phyloP scores from a whole-genome alignment of 1,140 invertebrate species.

The Drosophila punjabiensis region DNA sequence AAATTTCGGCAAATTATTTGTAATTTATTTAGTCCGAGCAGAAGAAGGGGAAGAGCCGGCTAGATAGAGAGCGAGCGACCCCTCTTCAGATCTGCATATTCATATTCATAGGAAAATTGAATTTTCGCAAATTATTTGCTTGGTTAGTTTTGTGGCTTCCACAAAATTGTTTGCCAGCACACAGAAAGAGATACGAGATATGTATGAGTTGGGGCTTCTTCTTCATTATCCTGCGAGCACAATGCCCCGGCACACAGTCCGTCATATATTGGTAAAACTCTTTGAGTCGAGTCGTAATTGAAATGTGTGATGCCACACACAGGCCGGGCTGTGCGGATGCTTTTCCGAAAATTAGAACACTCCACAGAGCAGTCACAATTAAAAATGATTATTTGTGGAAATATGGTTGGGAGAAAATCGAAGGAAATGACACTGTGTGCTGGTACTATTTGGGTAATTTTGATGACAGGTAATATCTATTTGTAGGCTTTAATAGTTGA shows the following conservation, averaged over 20 bases:
- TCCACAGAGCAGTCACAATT: conserved; percentile 9
- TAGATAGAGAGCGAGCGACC: neutral
- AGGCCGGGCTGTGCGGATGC: neutral
- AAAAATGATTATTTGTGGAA: conserved; percentile 18
- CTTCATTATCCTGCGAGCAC: conserved; percentile 73
- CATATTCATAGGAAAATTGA: conserved; percentile 78
- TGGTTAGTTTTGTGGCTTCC: conserved; percentile 81
- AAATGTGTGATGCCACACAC: conserved; percentile 53
- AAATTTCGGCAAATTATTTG: conserved; percentile 75
- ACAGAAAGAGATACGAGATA: conserved; percentile 17
- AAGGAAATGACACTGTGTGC: neutral
- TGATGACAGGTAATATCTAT: neutral
- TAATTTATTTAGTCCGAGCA: conserved; percentile 52
- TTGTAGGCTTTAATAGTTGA: neutral
- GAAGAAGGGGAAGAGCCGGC: no score
- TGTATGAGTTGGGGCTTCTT: conserved; percentile 45
- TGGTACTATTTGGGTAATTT: neutral
- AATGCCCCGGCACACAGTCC: conserved; percentile 36
- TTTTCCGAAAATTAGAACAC: conserved; percentile 15
- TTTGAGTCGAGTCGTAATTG: conserved; percentile 59
- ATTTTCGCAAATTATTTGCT: conserved; percentile 80
- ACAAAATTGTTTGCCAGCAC: conserved; percentile 68
- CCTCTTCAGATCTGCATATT: conserved; percentile 28
- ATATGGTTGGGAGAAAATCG: conserved; percentile 9
- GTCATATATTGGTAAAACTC: conserved; percentile 52